These are phyloP conservation scores for Bursaphelenchus mucronatus DNA, from an alignment of 1,140 invertebrate genomes.

Conservation along the genomic window DNA sequence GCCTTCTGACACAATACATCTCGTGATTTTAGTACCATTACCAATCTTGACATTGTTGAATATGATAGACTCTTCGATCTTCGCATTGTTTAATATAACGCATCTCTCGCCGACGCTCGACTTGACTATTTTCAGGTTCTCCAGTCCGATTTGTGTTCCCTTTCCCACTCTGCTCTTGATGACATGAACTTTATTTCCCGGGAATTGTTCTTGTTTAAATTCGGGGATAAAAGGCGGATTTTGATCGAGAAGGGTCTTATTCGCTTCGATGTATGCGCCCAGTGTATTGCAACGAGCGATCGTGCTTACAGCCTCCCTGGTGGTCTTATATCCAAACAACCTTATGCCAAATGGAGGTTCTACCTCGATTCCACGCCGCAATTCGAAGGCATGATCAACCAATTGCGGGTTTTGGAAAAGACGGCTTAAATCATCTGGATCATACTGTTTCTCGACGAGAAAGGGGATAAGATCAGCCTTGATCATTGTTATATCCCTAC, in stretches of 20 bases:
- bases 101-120: slow-evolving; percentile 17
- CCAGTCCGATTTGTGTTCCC: not conserved
- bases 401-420: slow-evolving; percentile 10
- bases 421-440: slow-evolving; percentile 22
- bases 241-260: slow-evolving; percentile 26
- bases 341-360: slow-evolving; percentile 18
- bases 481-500: slow-evolving; percentile 34
- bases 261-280: slow-evolving; percentile 45
- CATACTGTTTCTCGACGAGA: slow-evolving; percentile 31
- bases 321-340: slow-evolving; percentile 35
- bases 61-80: slow-evolving; percentile 17
- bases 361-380: not conserved
- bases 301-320: slow-evolving; percentile 18
- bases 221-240: slow-evolving; percentile 2
- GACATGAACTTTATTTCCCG: slow-evolving; percentile 13
- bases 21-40: slow-evolving; percentile 10
- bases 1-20: slow-evolving; percentile 15
- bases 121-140: slow-evolving; percentile 10
- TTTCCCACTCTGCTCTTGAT: slow-evolving; percentile 3
- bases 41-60: slow-evolving; percentile 21
- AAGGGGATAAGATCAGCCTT: slow-evolving; percentile 46
- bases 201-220: slow-evolving; percentile 5
- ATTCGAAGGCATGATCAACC: slow-evolving; percentile 2
- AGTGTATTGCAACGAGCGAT: slow-evolving; percentile 45
- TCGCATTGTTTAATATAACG: slow-evolving; percentile 4